Conservation (phyloP, 2,113 vertebrate genomes). For the Phycodurus eques region DNA sequence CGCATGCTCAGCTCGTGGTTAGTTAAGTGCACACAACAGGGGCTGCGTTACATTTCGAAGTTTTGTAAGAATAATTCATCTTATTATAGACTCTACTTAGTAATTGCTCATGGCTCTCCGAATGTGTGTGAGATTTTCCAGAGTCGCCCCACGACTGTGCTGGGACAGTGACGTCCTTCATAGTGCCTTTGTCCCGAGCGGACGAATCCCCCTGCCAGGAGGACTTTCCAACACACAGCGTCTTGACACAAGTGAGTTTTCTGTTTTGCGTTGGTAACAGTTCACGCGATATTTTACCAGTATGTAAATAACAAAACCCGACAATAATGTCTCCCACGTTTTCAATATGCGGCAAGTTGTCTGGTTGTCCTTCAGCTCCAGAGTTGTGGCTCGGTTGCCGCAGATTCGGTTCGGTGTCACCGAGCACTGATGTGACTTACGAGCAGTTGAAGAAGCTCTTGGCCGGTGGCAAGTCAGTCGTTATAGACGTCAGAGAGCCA, state of each 20-base stretch:
- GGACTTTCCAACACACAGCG: constrained; percentile 10
- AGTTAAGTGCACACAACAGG: background rate
- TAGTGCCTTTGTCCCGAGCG: constrained; percentile 19
- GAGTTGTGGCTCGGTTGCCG: constrained; percentile 32
- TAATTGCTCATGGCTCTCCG: constrained; percentile 59
- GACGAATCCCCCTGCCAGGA: constrained; percentile 19
- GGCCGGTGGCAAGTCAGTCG: constrained; percentile 55
- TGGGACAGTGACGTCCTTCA: constrained; percentile 23
- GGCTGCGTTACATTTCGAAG: too few species aligned
- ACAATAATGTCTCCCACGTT: background rate
- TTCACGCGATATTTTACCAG: background rate
- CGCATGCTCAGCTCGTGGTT: constrained; percentile 32
- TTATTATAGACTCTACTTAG: background rate
- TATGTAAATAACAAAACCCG: background rate
- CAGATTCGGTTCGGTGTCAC: constrained; percentile 59
- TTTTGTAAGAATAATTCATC: background rate
- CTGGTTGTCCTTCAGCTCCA: constrained; percentile 19
- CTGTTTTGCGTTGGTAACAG: background rate
- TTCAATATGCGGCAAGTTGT: background rate
- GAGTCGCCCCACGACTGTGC: constrained; percentile 39
- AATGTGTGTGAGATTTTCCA: constrained; percentile 39
- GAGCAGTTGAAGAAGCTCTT: constrained; percentile 81
- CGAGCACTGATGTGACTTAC: constrained; percentile 71
- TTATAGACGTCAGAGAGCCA: constrained; percentile 89
- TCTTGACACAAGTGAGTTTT: constrained; percentile 44